Evolutionary conservation across 2,888 invertebrate species (phyloP), one percentile per base, ranked within the genome.

Genomic region (Tanytarsus gracilentus): DNA sequence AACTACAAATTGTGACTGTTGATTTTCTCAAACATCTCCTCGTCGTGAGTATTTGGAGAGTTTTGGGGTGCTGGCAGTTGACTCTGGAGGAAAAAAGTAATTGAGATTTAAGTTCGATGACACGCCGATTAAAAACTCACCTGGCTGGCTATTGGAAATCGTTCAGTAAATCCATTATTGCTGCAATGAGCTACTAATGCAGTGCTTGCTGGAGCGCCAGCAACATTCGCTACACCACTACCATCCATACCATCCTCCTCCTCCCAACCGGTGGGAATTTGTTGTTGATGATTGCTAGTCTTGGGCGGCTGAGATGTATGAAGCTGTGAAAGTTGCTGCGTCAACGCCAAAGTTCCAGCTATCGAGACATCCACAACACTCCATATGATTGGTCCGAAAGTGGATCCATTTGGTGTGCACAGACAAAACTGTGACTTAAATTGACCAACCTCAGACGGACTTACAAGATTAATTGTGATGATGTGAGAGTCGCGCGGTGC

Each of bases 371-470:
- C 58, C 29, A 58, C 58, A 26, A 58, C 58, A 48, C 58, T 58
- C 58, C 58, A 58, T 16, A 56, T 56, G 29, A 58, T 58, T 18
- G 58, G 44, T 73, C 97, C 97, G 79, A 96, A 94, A 74, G 87
- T 90, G 67, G 87, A 82, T 63, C 94, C 94, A 67, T 85, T 85
- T 39, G 88, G 80, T 62, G 92, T 91, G 68, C 86, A 85, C 78
- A 96, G 80, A 69, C 93, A 83, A 86, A 95, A 97, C 77, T 89
- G 87, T 65, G 89, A 89, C 72, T 86, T 83, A 72, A 87, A 88
- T 16, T 82, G 80, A 9, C 91, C 92, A 39, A 84, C 78, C 61
- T 76, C 71, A 11, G 78, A 74, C 7, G 96, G 95, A 69, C 91
- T 89, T 55, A 80, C 79, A 77, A 95, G 83, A 67, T 86, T 85